Evolutionary conservation across 1,140 invertebrate genomes (phyloP), one percentile per base, ranked within the genome.

Genomic region (Calycopis cecrops): DNA sequence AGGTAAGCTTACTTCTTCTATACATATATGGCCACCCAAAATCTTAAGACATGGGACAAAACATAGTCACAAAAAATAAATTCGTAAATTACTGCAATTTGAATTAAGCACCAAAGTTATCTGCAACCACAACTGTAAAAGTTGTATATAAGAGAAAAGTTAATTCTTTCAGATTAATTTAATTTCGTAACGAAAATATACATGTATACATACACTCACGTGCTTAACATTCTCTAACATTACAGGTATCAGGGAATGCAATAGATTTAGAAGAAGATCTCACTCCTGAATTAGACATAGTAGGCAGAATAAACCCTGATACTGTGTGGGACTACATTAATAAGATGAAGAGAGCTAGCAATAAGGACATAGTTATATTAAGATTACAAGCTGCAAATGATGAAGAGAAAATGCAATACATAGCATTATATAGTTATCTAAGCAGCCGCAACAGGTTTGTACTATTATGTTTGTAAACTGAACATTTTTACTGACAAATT

Each of bases 241-340:
- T 60, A 9, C 62, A 89, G 64, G 85, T 91, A 48, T 91, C 91
- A 35, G 94, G 95, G 1, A 91, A 92, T 59, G 91, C 92, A 9
- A 80, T 87, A 21, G 91, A 93, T 58, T 79, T 96, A 1, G 89
- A 90, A 66, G 90, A 93, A 64, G 92, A 96, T 76, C 71, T 98
- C 6, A 92, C 93, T 1, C 88, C 92, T 51, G 93, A 93, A n/a
- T 88, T 98, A 14, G 94, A 96, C 67, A 93, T 98, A 33, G 96
- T 98, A 53, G 97, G 97, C 9, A 90, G 97, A 63, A 98, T 99
- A 64, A 91, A 92, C 53, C 96, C 95, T 4, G 92, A 94, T 4
- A 96, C 95, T 37, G 96, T 98, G 9, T 98, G 95, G 95, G 96
- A 98, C 55, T 99, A 99, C 73, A 92, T 99, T 33, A 91, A 90